Conservation (phyloP, 2,888 invertebrate species). For the Megastigmus dorsalis region DNA sequence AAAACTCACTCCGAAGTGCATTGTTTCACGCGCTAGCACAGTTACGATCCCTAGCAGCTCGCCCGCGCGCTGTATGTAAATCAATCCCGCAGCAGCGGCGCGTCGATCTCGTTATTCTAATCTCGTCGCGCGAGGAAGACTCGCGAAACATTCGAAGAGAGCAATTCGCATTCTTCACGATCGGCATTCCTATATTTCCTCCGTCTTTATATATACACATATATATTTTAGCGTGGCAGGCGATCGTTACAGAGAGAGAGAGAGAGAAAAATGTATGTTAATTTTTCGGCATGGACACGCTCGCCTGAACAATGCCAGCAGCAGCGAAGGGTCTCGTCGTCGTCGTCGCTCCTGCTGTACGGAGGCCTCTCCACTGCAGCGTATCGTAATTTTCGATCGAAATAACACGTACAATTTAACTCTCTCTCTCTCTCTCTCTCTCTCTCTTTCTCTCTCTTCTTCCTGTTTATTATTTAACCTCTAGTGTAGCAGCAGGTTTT, state of each 20-base stretch:
- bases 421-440: too few species aligned
- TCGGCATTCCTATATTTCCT: constrained; percentile 9
- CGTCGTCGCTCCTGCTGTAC: too few species aligned
- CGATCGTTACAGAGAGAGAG: not conserved
- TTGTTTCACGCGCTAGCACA: not conserved
- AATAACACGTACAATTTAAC: constrained; percentile 30
- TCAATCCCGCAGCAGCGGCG: constrained; percentile 10
- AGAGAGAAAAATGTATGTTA: not conserved
- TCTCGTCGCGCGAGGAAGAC: too few species aligned
- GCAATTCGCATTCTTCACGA: not conserved
- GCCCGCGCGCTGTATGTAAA: constrained; percentile 21
- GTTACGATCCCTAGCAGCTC: too few species aligned
- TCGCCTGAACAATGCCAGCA: not conserved
- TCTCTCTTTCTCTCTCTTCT: too few species aligned
- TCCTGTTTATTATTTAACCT: constrained; percentile 42
- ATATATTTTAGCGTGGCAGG: not conserved
- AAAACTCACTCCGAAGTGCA: not conserved
- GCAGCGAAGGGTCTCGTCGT: not conserved
- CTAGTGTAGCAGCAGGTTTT: too few species aligned
- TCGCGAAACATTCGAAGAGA: too few species aligned
- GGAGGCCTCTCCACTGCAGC: too few species aligned
- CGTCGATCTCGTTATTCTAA: not conserved
- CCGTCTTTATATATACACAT: not conserved
- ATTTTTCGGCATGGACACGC: constrained; percentile 21
- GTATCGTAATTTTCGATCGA: constrained; percentile 25